Conservation (phyloP, 2,113 vertebrate genomes). For the Corythaixoides concolor region DNA sequence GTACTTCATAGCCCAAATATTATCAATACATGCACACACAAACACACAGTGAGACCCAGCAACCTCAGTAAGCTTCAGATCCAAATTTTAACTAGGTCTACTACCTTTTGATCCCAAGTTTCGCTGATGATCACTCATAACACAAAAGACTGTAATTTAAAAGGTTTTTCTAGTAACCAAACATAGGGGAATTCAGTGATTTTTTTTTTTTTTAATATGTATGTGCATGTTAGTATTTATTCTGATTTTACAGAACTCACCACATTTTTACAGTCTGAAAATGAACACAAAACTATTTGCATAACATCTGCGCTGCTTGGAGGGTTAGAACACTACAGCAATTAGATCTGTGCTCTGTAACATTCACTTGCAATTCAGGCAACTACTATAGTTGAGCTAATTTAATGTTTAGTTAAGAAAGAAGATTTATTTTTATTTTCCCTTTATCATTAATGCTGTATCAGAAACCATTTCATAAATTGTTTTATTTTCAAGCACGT, state of each 20-base stretch:
- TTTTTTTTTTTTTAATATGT: neutral
- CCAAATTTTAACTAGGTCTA: neutral
- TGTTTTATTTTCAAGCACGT: slow-evolving; percentile 3
- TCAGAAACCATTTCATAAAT: neutral
- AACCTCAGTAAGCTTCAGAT: neutral
- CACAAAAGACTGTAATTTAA: neutral
- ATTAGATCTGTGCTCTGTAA: slow-evolving; percentile 60
- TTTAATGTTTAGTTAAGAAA: slow-evolving; percentile 57
- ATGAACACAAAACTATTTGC: slow-evolving; percentile 67
- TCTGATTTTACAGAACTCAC: slow-evolving; percentile 39
- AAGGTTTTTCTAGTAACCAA: neutral
- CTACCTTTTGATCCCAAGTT: neutral
- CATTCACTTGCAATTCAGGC: slow-evolving; percentile 9
- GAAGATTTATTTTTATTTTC: slow-evolving; percentile 22
- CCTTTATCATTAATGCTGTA: slow-evolving; percentile 23
- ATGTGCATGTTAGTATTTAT: neutral
- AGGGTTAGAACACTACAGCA: slow-evolving; percentile 56
- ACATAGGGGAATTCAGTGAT: neutral
- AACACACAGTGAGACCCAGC: neutral
- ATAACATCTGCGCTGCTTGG: slow-evolving; percentile 73
- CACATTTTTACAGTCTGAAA: slow-evolving; percentile 63
- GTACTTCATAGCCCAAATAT: neutral
- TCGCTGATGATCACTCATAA: neutral
- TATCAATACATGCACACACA: neutral
- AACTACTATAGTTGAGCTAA: slow-evolving; percentile 17